A percentile compares a stretch with the other conserved stretches of the same genome.
phyloP scores from a whole-genome alignment of 2,888 invertebrate genomes.

The Ophion slaviceki region DNA sequence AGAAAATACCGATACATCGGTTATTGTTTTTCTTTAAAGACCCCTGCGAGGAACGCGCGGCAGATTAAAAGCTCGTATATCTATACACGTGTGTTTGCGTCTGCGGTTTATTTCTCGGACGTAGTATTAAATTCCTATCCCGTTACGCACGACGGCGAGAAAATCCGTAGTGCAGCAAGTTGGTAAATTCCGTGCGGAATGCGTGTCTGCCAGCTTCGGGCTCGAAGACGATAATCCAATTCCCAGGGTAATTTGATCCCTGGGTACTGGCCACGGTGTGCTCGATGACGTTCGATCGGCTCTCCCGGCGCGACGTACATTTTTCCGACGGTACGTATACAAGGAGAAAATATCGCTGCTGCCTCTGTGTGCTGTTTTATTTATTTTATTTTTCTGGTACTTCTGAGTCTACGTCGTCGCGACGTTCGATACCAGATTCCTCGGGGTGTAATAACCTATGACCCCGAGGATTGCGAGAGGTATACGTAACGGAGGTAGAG shows the following conservation, averaged over 20 bases:
- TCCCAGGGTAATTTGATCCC: conserved; percentile 59
- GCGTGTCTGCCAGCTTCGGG: conserved; percentile 30
- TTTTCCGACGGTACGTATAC: conserved; percentile 15
- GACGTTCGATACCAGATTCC: conserved; percentile 13
- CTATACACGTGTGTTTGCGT: conserved; percentile 30
- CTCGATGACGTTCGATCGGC: conserved; percentile 25
- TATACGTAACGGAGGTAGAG: conserved; percentile 22
- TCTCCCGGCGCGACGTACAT: conserved; percentile 16
- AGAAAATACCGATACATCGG: conserved; percentile 67
- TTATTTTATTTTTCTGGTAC: not conserved
- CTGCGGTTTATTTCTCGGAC: conserved; percentile 51
- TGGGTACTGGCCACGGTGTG: conserved; percentile 28
- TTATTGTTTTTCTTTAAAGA: conserved; percentile 58
- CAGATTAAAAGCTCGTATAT: conserved; percentile 17
- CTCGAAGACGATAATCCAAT: conserved; percentile 58
- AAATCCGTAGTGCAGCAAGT: conserved; percentile 28
- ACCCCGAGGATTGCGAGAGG: conserved; percentile 59
- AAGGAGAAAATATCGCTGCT: not conserved
- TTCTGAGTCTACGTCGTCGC: not conserved
- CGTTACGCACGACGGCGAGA: conserved; percentile 30
- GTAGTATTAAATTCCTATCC: conserved; percentile 57
- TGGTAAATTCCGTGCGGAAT: conserved; percentile 51
- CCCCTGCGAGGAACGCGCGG: not conserved
- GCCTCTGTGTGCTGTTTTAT: not conserved
- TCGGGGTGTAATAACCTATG: conserved; percentile 30